Evolutionary conservation across 2,888 invertebrate species (phyloP).

Genomic region (Eubasilissa splendida): DNA sequence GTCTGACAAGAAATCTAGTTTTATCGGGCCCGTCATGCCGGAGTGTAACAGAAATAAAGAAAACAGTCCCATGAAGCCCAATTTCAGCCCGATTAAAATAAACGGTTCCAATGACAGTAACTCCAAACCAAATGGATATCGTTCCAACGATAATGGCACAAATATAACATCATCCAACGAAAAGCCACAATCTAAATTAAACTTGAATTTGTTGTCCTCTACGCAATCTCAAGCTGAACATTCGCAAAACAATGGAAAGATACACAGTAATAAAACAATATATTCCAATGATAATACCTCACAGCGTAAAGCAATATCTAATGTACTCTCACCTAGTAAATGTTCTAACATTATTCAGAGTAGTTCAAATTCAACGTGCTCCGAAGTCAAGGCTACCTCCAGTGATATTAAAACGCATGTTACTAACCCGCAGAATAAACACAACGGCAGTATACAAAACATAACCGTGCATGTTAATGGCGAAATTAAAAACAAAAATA

Average conservation of each 20-base stretch:
- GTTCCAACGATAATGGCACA: slow-evolving; percentile 4
- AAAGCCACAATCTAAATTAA: slow-evolving; percentile 19
- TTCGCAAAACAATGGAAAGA: slow-evolving; percentile 13
- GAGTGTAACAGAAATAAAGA: slow-evolving; percentile 45
- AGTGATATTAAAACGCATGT: neutral
- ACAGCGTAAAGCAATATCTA: slow-evolving; percentile 10
- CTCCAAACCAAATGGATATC: slow-evolving; percentile 3
- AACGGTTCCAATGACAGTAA: slow-evolving; percentile 28
- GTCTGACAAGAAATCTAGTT: slow-evolving; percentile 35
- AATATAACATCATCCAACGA: slow-evolving; percentile 18
- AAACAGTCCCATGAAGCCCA: slow-evolving; percentile 42
- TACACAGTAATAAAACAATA: neutral
- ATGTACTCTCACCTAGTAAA: slow-evolving; percentile 43
- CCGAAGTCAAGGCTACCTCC: neutral
- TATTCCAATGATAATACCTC: slow-evolving; percentile 2
- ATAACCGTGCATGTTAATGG: slow-evolving; percentile 12
- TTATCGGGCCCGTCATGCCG: slow-evolving; percentile 51
- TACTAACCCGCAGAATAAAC: slow-evolving; percentile 22
- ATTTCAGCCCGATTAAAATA: slow-evolving; percentile 38
- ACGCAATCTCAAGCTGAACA: slow-evolving; percentile 16
- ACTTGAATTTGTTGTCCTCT: slow-evolving; percentile 3
- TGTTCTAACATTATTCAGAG: slow-evolving; percentile 30
- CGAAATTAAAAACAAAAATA: slow-evolving; percentile 38
- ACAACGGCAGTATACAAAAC: slow-evolving; percentile 58
- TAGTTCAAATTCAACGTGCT: slow-evolving; percentile 18